phyloP scores from a whole-genome alignment of 2,888 invertebrate species.

The Drosophila peninsularis region DNA sequence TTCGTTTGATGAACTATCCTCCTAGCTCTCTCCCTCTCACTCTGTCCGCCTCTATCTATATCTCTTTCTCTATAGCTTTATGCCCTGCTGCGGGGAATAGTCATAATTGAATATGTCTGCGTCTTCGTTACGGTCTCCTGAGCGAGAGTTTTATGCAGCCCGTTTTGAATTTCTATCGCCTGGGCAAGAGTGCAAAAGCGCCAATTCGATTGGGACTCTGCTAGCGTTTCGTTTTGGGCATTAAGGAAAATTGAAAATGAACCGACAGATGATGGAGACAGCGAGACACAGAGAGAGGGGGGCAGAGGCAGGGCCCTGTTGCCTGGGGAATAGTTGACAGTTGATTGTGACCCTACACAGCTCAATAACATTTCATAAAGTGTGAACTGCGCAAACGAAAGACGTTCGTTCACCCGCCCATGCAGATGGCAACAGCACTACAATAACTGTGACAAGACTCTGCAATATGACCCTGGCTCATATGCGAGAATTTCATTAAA shows the following conservation, averaged over 20 bases:
- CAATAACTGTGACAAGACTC: slow-evolving; percentile 1
- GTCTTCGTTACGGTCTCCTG: slow-evolving; percentile 62
- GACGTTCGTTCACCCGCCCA: slow-evolving; percentile 14
- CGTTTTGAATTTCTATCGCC: slow-evolving; percentile 66
- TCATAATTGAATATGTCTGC: slow-evolving; percentile 72
- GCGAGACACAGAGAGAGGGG: not conserved
- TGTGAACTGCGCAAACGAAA: slow-evolving; percentile 39
- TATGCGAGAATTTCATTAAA: slow-evolving; percentile 25
- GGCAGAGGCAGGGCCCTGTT: not conserved
- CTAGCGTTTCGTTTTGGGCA: slow-evolving; percentile 51
- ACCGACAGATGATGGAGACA: slow-evolving; percentile 57
- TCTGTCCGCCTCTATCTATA: not conserved
- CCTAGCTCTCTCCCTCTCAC: not conserved
- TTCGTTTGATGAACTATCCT: slow-evolving; percentile 69
- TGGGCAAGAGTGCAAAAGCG: slow-evolving; percentile 38
- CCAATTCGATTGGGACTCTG: slow-evolving; percentile 48
- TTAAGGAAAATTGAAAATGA: slow-evolving; percentile 67
- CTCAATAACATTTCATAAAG: slow-evolving; percentile 45
- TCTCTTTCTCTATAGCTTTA: not conserved
- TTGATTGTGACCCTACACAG: slow-evolving; percentile 50
- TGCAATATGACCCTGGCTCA: slow-evolving; percentile 19
- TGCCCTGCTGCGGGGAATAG: slow-evolving; percentile 44
- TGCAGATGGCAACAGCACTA: not conserved
- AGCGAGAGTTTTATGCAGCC: slow-evolving; percentile 41
- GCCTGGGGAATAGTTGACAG: slow-evolving; percentile 53